Percentiles rank a stretch among this genome's conserved stretches.
phyloP scores from a whole-genome alignment of 2,888 invertebrate genomes.

The Strigamia maritima region DNA sequence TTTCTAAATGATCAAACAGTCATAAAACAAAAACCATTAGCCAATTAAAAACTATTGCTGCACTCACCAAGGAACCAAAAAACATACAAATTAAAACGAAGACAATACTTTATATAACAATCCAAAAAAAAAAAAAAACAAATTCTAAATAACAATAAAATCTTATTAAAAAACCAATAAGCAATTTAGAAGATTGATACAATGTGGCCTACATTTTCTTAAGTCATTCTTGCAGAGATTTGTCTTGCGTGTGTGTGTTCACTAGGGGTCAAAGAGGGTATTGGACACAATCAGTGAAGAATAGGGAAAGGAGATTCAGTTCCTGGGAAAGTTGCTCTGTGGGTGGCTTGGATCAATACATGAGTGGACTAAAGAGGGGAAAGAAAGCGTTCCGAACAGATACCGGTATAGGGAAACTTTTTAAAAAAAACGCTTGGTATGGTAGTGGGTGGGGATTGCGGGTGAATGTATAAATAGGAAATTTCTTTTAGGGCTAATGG shows the following conservation, averaged over 20 bases:
- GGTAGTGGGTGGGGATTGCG: too few relatives aligned
- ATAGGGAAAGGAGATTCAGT: not conserved
- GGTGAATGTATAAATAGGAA: not conserved
- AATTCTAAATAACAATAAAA: too few relatives aligned
- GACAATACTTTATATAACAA: not conserved
- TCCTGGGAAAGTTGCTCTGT: not conserved
- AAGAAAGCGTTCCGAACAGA: not conserved
- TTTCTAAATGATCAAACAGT: not conserved
- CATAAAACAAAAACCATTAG: not conserved
- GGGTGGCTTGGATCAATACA: not conserved
- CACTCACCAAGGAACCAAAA: not conserved
- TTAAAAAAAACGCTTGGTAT: too few relatives aligned
- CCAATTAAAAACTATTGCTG: not conserved
- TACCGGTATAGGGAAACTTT: not conserved
- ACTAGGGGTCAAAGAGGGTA: not conserved
- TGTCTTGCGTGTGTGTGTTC: not conserved
- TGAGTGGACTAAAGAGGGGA: not conserved
- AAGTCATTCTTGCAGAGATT: not conserved
- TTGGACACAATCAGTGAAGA: not conserved
- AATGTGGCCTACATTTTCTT: not conserved
- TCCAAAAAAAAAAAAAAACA: too few relatives aligned
- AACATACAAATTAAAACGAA: not conserved
- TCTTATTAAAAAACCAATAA: not conserved
- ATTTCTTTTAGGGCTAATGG: not conserved
- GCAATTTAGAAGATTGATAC: not conserved